phyloP scores from a whole-genome alignment of 1,140 invertebrate species.

The Ooceraea biroi region DNA sequence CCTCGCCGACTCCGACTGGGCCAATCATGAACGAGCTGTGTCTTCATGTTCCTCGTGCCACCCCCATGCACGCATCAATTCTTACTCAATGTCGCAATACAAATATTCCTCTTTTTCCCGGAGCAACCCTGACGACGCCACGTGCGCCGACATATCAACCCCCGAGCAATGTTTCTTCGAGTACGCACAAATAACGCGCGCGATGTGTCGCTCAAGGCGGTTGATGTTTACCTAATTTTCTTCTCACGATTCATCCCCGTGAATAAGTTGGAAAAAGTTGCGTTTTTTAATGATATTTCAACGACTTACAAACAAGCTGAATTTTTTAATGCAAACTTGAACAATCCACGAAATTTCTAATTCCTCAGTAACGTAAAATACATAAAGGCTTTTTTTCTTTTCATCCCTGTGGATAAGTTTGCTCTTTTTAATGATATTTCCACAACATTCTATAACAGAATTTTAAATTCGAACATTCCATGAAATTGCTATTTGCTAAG shows the following conservation, averaged over 20 bases:
- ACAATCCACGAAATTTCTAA: slow-evolving; percentile 31
- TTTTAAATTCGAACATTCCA: no score
- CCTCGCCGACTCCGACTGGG: slow-evolving; percentile 38
- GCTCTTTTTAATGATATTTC: no score
- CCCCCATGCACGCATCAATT: slow-evolving; percentile 39
- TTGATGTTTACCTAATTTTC: slow-evolving; percentile 2
- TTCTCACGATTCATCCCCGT: background rate
- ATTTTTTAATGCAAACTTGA: no score
- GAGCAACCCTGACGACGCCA: background rate
- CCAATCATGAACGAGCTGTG: slow-evolving; percentile 50
- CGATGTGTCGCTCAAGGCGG: background rate
- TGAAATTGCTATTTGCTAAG: no score
- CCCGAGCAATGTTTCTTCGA: background rate
- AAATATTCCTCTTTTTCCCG: slow-evolving; percentile 3
- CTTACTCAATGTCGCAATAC: slow-evolving; percentile 45
- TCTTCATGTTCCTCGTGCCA: slow-evolving; percentile 46
- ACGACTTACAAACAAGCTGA: no score
- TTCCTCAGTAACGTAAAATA: background rate
- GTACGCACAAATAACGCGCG: background rate
- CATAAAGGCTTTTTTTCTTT: no score
- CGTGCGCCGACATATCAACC: background rate
- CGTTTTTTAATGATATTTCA: background rate
- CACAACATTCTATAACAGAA: no score
- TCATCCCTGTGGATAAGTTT: no score
- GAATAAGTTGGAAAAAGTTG: background rate